Evolutionary conservation across 2,113 vertebrate genomes (phyloP).

Genomic region (Coturnix japonica): DNA sequence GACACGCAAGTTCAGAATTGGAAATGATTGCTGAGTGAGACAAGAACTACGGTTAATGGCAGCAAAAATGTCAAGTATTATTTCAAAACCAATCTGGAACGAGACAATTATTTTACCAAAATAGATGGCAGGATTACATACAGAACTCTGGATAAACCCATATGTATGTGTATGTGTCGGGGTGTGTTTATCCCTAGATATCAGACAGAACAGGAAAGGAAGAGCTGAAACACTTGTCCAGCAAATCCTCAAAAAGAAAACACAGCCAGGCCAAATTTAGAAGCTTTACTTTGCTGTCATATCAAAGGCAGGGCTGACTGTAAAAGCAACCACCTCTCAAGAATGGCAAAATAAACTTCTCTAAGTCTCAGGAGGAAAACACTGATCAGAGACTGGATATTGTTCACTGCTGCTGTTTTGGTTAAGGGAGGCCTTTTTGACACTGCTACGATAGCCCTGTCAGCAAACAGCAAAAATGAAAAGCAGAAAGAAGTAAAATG

Average conservation of each 20-base stretch:
- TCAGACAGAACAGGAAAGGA: conserved; percentile 73
- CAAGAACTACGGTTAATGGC: neutral
- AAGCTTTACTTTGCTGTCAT: conserved; percentile 45
- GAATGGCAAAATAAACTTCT: conserved; percentile 64
- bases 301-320: conserved; percentile 66
- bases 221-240: conserved; percentile 66
- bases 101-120: neutral
- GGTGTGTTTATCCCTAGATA: conserved; percentile 66
- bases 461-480: conserved; percentile 57
- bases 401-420: conserved; percentile 51
- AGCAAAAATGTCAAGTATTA: neutral
- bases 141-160: neutral
- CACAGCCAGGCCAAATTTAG: conserved; percentile 69
- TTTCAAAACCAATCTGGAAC: neutral
- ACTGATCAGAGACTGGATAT: conserved; percentile 47
- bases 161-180: neutral
- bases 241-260: conserved; percentile 65
- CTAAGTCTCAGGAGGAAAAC: conserved; percentile 44
- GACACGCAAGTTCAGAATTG: neutral
- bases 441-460: conserved; percentile 58
- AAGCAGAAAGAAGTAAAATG: neutral
- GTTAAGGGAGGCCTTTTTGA: conserved; percentile 47
- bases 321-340: conserved; percentile 60
- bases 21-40: neutral
- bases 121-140: neutral